These are phyloP conservation scores for Mythimna impura DNA, from an alignment of 2,888 invertebrate genomes.

Conservation along the genomic window DNA sequence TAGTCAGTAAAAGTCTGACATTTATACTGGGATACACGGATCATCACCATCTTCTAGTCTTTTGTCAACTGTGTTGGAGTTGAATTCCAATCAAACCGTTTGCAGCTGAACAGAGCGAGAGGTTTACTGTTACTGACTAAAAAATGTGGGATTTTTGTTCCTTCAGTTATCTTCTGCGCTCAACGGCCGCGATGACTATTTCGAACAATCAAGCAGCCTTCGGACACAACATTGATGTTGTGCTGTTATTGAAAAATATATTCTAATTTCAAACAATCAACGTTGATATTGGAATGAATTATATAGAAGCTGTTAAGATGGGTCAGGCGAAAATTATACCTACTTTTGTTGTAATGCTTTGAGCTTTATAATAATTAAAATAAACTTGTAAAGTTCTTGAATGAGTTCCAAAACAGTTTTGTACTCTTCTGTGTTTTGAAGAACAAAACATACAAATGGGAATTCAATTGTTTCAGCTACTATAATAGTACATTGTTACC, in stretches of 20 bases:
- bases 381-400: neutral
- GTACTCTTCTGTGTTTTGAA: neutral
- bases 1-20: no score
- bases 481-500: no score
- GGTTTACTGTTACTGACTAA: no score
- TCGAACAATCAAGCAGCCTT: no score
- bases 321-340: neutral
- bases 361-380: conserved; percentile 17
- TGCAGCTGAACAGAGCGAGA: no score
- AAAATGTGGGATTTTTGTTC: no score
- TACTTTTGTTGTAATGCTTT: neutral
- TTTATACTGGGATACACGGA: no score
- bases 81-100: no score
- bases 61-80: no score
- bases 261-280: neutral
- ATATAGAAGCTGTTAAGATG: neutral
- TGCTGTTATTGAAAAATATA: conserved; percentile 82
- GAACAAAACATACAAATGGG: neutral
- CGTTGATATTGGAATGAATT: neutral
- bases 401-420: neutral
- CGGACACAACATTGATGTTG: conserved; percentile 69
- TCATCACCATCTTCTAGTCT: no score
- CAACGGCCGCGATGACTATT: no score
- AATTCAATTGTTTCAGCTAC: neutral
- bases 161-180: no score